Conservation (phyloP, 2,113 vertebrate species). For the Recurvirostra avosetta region DNA sequence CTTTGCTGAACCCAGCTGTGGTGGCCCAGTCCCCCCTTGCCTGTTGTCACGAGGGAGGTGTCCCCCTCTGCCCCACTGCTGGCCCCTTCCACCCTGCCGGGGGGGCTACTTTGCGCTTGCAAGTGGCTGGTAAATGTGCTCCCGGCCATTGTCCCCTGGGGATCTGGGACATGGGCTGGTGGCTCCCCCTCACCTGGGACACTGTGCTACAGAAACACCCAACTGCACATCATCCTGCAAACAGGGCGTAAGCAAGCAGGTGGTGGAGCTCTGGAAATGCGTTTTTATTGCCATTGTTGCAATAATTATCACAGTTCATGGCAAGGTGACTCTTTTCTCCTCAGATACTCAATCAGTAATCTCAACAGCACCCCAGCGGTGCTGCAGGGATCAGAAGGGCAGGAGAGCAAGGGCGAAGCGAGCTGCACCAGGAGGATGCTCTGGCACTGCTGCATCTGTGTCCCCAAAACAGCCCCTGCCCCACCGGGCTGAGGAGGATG, state of each 20-base stretch:
- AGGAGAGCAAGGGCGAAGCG: not conserved
- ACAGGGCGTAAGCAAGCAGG: fast-evolving
- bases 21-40: fast-evolving
- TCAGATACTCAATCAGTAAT: not conserved
- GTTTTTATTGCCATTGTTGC: not conserved
- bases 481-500: not conserved
- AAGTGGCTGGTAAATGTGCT: not conserved
- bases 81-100: not conserved
- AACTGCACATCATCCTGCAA: not conserved
- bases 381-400: not conserved
- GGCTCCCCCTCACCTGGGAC: not conserved
- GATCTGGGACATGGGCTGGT: not conserved
- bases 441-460: not conserved
- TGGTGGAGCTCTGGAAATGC: not conserved
- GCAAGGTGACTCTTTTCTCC: not conserved
- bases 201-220: fast-evolving
- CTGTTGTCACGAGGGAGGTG: not conserved
- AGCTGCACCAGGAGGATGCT: not conserved
- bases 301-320: not conserved
- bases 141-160: too few species aligned
- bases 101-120: not conserved
- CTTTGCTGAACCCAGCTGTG: fast-evolving
- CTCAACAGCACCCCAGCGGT: not conserved
- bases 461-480: not conserved
- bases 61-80: not conserved